Base-by-base conservation (phyloP, 2,797 vertebrate genomes). In the Threskiornis aethiopicus region DNA sequence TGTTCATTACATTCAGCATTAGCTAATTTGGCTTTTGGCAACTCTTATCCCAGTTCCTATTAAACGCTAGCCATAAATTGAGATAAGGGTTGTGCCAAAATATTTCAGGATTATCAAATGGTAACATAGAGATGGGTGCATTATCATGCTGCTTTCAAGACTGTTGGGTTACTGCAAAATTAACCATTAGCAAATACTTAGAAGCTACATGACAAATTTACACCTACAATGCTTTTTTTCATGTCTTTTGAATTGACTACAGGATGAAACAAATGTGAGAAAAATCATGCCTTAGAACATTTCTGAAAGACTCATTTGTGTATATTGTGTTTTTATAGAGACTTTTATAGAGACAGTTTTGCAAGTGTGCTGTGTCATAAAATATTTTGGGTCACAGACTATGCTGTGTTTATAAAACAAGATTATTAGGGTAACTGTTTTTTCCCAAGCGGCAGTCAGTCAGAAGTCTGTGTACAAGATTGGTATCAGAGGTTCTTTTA, bases 21-120 rank as follows among this genome's bases (percentile, higher is more conserved):
- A 95, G 88, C 90, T 97, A 75, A 96, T 97, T 97, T 91, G 73
- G 51, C 75, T 97, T 94, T 97, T 97, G 97, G 89, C 94, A 89
- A 24, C 76, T 75, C 37, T 83, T 84, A 77, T 28, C 89, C 44
- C 69, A 59, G 66, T 81, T 94, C 58, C 87, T 94, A 37, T 95
- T 96, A 97, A 94, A 93, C 0, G 0, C 16, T 47, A 46, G 59
- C 76, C 87, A 87, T 95, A 96, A 96, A 92, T 44, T 91, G 79
- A 95, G 67, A 57, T 88, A 86, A 95, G 37, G 20, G 16, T 65
- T 85, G 37, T 95, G 78, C 94, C 84, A 84, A 91, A 96, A 84
- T n/a, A 57, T 81, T 94, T 82, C 88, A 85, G 37, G 54, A 72
- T 96, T 96, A 72, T 82, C 69, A 78, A 89, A 78, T 37, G 76